These are phyloP conservation scores for Perizoma affinitatum DNA, from an alignment of 2,888 invertebrate genomes.

Conservation along the genomic window DNA sequence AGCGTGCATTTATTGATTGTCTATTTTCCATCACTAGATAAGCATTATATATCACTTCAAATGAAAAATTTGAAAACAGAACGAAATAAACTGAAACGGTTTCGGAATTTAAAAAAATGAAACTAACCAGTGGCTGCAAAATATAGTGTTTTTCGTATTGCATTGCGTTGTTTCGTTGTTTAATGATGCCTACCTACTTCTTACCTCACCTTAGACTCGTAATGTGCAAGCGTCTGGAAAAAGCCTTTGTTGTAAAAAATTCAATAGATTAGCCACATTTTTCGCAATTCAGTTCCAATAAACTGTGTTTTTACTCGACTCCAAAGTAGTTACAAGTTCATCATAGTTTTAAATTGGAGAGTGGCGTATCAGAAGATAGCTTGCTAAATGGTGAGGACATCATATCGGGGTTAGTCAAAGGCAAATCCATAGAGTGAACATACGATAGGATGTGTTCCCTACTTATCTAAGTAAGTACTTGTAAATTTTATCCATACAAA, in stretches of 20 bases:
- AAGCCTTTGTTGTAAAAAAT: slow-evolving; percentile 8
- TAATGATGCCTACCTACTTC: slow-evolving; percentile 17
- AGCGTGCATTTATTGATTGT: slow-evolving; percentile 2
- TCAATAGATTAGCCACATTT: slow-evolving; percentile 1
- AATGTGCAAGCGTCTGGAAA: slow-evolving; percentile 13
- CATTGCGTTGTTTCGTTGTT: slow-evolving; percentile 8
- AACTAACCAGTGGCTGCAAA: slow-evolving; percentile 7
- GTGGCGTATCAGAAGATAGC: too few species aligned
- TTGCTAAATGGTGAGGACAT: too few species aligned
- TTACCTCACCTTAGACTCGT: slow-evolving; percentile 12
- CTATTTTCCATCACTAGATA: slow-evolving; percentile 2
- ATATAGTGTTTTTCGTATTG: slow-evolving; percentile 12
- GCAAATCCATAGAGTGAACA: too few species aligned
- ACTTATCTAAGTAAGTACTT: too few species aligned
- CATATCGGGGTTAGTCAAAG: too few species aligned
- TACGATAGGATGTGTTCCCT: too few species aligned
- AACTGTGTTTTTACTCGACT: too few species aligned
- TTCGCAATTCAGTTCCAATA: slow-evolving; percentile 2
- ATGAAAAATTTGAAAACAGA: slow-evolving; percentile 12
- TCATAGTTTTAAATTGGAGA: too few species aligned
- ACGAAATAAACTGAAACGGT: slow-evolving; percentile 4
- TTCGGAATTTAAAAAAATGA: slow-evolving; percentile 15
- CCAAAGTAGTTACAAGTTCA: too few species aligned
- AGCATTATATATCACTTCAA: background rate
- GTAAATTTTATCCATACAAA: too few species aligned